Percentiles rank a stretch among this genome's conserved stretches.
Evolutionary conservation across 2,797 vertebrate species (phyloP).

Genomic region (Urosaurus nigricauda): DNA sequence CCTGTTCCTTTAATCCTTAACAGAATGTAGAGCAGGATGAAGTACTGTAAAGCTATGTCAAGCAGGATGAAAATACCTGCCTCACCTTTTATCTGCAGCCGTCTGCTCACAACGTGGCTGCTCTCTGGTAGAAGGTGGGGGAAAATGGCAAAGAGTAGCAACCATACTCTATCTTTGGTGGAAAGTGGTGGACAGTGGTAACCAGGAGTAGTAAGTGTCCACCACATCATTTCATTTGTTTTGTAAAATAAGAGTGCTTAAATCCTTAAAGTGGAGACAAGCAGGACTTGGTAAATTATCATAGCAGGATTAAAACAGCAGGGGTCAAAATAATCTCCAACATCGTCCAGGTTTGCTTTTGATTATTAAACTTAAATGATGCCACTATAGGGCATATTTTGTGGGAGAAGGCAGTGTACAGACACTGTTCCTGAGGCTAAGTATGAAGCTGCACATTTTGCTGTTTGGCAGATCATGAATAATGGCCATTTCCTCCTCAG

Average conservation of each 20-base stretch:
- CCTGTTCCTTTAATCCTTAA: no score
- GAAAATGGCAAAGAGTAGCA: no score
- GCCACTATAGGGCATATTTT: background rate
- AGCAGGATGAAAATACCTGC: no score
- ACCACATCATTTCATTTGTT: background rate
- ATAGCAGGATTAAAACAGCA: background rate
- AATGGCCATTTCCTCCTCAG: background rate
- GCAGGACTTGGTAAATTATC: background rate
- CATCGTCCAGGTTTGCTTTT: no score
- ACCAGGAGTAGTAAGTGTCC: no score
- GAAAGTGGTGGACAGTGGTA: no score
- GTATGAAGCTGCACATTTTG: background rate
- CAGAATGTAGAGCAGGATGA: no score
- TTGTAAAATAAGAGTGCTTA: background rate
- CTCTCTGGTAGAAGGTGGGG: no score
- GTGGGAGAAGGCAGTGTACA: background rate
- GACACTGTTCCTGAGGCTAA: background rate
- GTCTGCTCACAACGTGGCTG: no score
- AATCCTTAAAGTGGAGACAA: background rate
- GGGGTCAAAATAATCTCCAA: background rate
- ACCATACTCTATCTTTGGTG: no score
- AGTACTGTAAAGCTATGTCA: no score
- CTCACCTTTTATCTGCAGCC: no score
- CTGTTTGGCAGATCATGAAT: background rate
- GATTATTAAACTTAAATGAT: background rate